A percentile compares a stretch with the other conserved stretches of the same genome.
Conservation (phyloP, 2,797 vertebrate genomes). For the Mus minutoides region DNA sequence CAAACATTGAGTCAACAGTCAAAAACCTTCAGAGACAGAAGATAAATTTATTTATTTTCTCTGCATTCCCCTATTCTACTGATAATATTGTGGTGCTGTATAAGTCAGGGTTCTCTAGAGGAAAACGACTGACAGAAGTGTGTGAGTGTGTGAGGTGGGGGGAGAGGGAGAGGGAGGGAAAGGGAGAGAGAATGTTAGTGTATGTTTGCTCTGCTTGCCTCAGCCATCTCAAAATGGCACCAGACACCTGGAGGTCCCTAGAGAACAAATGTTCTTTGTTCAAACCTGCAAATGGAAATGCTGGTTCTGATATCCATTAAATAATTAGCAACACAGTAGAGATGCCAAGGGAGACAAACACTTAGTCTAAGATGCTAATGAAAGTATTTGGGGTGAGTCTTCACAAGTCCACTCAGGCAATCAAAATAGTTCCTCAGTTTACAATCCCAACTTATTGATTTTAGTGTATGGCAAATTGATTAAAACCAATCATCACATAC, state of each 20-base stretch:
- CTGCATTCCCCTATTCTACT: background rate
- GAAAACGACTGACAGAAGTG: background rate
- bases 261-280: background rate
- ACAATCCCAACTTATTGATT: background rate
- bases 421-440: background rate
- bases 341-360: background rate
- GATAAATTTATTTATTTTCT: slow-evolving; percentile 11
- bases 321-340: background rate
- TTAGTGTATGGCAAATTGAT: background rate
- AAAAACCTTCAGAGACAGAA: background rate
- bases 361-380: background rate
- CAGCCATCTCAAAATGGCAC: background rate
- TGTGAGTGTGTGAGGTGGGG: background rate
- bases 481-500: background rate
- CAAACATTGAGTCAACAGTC: background rate
- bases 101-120: background rate
- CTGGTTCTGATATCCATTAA: background rate
- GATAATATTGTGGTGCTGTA: background rate
- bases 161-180: background rate
- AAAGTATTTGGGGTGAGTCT: background rate
- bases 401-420: background rate
- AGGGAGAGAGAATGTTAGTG: background rate
- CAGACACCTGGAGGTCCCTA: background rate
- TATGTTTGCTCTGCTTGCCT: background rate
- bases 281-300: background rate